Percentiles rank a stretch among this genome's conserved stretches.
These are phyloP conservation scores for Acrocephalus scirpaceus DNA, from an alignment of 2,797 vertebrate species.

Conservation along the genomic window DNA sequence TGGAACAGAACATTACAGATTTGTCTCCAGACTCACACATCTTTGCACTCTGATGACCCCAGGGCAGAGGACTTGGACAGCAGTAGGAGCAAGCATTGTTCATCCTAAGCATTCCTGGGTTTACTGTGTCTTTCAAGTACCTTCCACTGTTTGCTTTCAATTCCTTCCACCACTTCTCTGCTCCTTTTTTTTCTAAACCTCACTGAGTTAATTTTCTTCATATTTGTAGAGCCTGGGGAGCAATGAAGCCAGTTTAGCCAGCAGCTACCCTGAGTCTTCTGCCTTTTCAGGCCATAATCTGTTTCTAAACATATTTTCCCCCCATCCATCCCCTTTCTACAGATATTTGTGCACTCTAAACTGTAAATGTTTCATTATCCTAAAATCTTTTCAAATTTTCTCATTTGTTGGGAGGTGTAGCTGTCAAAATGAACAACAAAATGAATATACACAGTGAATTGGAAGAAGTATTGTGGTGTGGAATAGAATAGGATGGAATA, in stretches of 20 bases:
- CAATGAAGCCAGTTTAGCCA: neutral
- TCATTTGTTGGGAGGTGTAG: neutral
- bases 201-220: neutral
- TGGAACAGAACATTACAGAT: neutral
- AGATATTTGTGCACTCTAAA: neutral
- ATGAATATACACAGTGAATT: neutral
- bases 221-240: neutral
- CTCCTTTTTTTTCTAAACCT: neutral
- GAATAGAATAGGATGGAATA: neutral
- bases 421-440: neutral
- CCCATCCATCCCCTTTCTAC: rapidly evolving
- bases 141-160: rapidly evolving
- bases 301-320: neutral
- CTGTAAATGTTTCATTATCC: neutral
- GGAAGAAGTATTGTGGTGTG: neutral
- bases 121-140: neutral
- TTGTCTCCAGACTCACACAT: neutral
- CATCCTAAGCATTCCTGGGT: neutral
- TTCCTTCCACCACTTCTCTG: neutral
- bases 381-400: neutral
- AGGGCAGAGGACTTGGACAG: neutral
- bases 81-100: neutral
- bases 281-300: neutral
- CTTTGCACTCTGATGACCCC: neutral
- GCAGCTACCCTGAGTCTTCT: neutral